These are phyloP conservation scores for Nymphicus hollandicus DNA, from an alignment of 2,113 vertebrate species.

Conservation along the genomic window DNA sequence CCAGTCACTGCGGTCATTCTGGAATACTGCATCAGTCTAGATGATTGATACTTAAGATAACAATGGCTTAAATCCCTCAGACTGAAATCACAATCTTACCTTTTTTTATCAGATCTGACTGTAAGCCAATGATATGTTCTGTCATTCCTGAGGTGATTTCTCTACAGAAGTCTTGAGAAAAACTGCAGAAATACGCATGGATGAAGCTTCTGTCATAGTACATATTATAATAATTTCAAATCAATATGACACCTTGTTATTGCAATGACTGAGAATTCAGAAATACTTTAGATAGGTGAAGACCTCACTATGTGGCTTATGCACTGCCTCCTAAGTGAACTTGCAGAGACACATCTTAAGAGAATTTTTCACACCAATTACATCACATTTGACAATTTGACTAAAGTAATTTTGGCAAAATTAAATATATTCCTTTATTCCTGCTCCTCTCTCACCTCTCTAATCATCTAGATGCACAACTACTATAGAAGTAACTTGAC, in stretches of 20 bases:
- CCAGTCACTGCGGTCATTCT: background rate
- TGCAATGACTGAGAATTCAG: background rate
- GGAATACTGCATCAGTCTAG: background rate
- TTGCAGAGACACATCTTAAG: background rate
- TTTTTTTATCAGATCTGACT: background rate
- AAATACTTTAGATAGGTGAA: slow-evolving; percentile 8
- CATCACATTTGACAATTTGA: background rate
- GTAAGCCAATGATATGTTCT: background rate
- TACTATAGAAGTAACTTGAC: background rate
- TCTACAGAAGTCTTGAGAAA: background rate
- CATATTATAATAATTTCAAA: background rate
- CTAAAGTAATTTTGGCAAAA: slow-evolving; percentile 1
- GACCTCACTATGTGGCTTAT: background rate
- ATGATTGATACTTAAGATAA: background rate
- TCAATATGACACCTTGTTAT: background rate
- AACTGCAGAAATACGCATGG: background rate
- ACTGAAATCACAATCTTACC: background rate
- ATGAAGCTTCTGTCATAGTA: background rate
- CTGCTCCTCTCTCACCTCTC: background rate
- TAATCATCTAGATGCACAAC: background rate
- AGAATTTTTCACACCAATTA: background rate
- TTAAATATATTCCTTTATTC: background rate
- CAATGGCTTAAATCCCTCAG: background rate
- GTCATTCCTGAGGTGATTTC: background rate
- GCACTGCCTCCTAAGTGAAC: background rate